Base-by-base conservation (phyloP, 2,888 invertebrate species). In the Prostheceraeus crozeri region DNA sequence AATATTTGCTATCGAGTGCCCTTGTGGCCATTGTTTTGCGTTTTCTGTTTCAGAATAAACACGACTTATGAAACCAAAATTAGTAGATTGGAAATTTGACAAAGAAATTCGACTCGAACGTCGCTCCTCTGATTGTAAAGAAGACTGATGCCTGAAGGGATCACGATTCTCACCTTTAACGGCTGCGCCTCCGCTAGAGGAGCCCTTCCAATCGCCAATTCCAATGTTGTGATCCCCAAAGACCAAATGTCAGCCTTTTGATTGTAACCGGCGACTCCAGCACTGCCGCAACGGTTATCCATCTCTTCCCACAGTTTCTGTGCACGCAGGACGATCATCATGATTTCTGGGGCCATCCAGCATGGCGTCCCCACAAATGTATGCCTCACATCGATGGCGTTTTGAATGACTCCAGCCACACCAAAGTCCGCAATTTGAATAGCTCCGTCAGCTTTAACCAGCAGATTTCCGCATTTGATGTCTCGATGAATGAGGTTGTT, bases 321-420 rank as follows among this genome's bases (percentile, higher is more conserved):
- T n/a, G n/a, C n/a, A n/a, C n/a, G n/a, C n/a, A n/a, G n/a, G n/a
- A n/a, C n/a, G n/a, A n/a, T n/a, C n/a, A n/a, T n/a, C 94, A 96
- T 96, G 65, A 98, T 96, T 81, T 98, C 96, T 1, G 96, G 96
- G 1, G 96, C 94, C 94, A 94, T 94, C 94, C 94, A 98, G 73
- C 94, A 96, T 0, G 94, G 94, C 1, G 96, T 96, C 10, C 98
- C 98, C 1, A 98, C 96, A 78, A 98, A 98, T 0, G 94, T 94
- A 75, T 96, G 93, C 35, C 96, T 81, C 21, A 91, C 88, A 79
- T 89, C 89, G 77, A 94, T 30, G 8, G 59, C 59, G 3, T 58
- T 35, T 31, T 58, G 52, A 52, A 64, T 59, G 46, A 65, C 64
- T 6, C 94, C 91, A 65, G 91, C 90, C 0, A 98, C 96, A 61